Conservation (phyloP, 2,888 invertebrate species). For the Thymelicus sylvestris region DNA sequence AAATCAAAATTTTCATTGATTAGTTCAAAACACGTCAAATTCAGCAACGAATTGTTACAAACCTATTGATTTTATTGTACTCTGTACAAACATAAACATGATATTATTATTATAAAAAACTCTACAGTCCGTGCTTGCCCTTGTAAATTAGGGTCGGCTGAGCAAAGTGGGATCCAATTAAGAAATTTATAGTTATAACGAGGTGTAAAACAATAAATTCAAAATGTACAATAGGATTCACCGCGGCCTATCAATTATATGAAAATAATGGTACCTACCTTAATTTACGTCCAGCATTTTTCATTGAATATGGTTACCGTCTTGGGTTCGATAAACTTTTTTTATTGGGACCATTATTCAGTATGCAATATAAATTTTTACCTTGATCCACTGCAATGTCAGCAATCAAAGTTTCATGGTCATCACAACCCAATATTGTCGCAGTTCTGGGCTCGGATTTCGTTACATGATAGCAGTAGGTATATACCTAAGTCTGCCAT, state of each 20-base stretch:
- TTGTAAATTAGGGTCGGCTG: constrained; percentile 77
- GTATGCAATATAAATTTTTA: too few species aligned
- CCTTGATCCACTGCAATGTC: too few species aligned
- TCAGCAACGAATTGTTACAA: background rate
- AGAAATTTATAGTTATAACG: constrained; percentile 78
- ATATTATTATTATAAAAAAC: constrained; percentile 52
- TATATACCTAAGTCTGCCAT: too few species aligned
- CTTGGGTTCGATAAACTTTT: background rate
- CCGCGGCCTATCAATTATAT: constrained; percentile 75
- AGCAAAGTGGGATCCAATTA: constrained; percentile 79
- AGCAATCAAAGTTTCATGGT: too few species aligned
- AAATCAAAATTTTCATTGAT: too few species aligned
- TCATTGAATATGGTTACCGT: constrained; percentile 31
- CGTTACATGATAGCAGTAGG: too few species aligned
- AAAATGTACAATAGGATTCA: constrained; percentile 66
- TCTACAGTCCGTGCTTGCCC: constrained; percentile 71
- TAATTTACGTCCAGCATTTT: constrained; percentile 49
- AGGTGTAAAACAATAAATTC: constrained; percentile 82
- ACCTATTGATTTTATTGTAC: constrained; percentile 20
- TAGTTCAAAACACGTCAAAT: too few species aligned
- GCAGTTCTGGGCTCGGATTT: too few species aligned
- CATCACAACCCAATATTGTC: too few species aligned
- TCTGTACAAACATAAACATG: constrained; percentile 11
- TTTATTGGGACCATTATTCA: background rate
- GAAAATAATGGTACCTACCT: constrained; percentile 42